A percentile compares a stretch with the other conserved stretches of the same genome.
Conservation (phyloP, 2,113 vertebrate genomes). For the Poeciliopsis turrubarensis region DNA sequence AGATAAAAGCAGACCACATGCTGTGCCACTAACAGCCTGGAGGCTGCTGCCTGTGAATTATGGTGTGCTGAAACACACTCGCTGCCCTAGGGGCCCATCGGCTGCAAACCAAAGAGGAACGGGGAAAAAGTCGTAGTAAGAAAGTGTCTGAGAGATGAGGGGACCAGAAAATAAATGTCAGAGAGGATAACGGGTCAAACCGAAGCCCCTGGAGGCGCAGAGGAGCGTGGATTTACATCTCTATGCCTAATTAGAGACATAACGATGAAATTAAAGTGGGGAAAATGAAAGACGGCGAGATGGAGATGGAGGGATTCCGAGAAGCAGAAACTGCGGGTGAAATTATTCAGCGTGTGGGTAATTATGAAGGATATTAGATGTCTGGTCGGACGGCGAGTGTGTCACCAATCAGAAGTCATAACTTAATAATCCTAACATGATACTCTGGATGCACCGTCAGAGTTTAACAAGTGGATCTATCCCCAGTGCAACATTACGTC, state of each 20-base stretch:
- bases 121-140: slow-evolving; percentile 25
- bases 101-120: slow-evolving; percentile 46
- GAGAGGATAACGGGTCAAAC: slow-evolving; percentile 53
- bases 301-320: slow-evolving; percentile 25
- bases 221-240: slow-evolving; percentile 67
- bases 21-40: slow-evolving; percentile 68
- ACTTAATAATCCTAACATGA: slow-evolving; percentile 48
- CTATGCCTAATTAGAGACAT: slow-evolving; percentile 65
- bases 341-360: slow-evolving; percentile 53
- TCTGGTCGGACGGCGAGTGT: slow-evolving; percentile 30
- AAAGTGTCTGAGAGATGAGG: slow-evolving; percentile 11
- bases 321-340: not conserved
- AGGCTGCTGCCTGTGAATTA: slow-evolving; percentile 65
- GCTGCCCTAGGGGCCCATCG: slow-evolving; percentile 49
- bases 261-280: slow-evolving; percentile 63
- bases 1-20: slow-evolving; percentile 82
- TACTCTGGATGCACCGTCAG: slow-evolving; percentile 33
- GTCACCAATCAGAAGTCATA: slow-evolving; percentile 41
- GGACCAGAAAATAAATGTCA: slow-evolving; percentile 31
- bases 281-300: slow-evolving; percentile 54
- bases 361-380: slow-evolving; percentile 61
- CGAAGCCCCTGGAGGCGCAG: slow-evolving; percentile 45
- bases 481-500: slow-evolving; percentile 9
- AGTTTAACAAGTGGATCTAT: slow-evolving; percentile 13
- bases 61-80: slow-evolving; percentile 46